Base-by-base conservation (phyloP, 2,888 invertebrate species). In the Atethmia centrago region DNA sequence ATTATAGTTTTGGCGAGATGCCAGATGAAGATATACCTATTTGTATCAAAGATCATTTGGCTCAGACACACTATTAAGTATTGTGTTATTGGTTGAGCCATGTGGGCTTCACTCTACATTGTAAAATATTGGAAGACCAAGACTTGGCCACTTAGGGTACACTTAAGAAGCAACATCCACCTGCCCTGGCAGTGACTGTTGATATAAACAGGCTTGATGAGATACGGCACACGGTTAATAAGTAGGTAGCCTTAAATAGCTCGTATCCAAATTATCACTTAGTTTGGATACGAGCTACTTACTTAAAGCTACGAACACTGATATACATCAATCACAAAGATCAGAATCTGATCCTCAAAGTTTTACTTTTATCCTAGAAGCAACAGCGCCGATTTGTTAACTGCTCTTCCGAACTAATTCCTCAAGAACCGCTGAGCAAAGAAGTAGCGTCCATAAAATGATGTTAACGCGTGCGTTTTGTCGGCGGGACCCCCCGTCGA, bases 401-500 rank as follows among this genome's bases (percentile, higher is more conserved):
- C 42, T 14, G 10, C n/a, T 64, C 56, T 63, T 36, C 25, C 21
- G n/a, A 69, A 81, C 65, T 16, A 71, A 79, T 77, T 79, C 59
- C 72, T 55, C 28, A 73, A 75, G 65, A 77, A 74, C 73, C 71
- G 67, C 72, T 82, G 67, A 71, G 72, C 71, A 65, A 73, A 80
- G 78, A 82, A 80, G 78, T 82, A 87, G 81, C 87, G 88, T 88
- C 84, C 84, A 85, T 86, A 87, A 88, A 85, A 87, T 82, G 77
- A 89, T 91, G 92, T 91, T 91, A 90, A 91, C 89, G 88, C 85
- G 83, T 83, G 82, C 79, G 77, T 86, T 85, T 86, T 84, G 87
- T 85, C 83, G 88, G 86, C 86, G 67, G 53, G 85, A 79, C 85
- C 94, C 89, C 95, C 95, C 89, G 92, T 82, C 42, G 94, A 68